Conservation (phyloP, 1,140 invertebrate species). For the Frieseomelitta varia region DNA sequence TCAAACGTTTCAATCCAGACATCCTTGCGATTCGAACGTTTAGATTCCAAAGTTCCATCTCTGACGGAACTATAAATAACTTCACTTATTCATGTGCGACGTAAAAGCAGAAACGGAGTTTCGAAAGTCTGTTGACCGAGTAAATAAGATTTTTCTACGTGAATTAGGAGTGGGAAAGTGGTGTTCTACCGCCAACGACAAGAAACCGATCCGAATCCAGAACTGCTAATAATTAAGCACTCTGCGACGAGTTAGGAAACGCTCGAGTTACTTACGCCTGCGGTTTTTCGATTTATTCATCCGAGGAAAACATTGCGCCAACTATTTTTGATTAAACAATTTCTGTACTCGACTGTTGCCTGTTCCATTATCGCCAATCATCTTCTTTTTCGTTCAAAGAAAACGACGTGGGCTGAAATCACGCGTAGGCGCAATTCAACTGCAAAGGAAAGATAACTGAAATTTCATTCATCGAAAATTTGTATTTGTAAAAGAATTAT, state of each 20-base stretch:
- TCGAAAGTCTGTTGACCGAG: not conserved
- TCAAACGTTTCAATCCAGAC: too few species aligned
- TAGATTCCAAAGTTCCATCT: not conserved
- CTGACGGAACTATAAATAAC: not conserved
- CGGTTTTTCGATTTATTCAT: constrained; percentile 27
- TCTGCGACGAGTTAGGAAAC: constrained; percentile 20
- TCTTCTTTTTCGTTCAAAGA: not conserved
- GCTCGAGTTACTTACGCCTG: constrained; percentile 34
- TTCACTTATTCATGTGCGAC: not conserved
- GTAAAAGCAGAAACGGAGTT: not conserved
- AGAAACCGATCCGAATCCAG: constrained; percentile 27
- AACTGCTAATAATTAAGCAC: constrained; percentile 43
- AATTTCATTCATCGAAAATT: not conserved
- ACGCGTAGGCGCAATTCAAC: not conserved
- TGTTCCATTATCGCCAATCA: not conserved
- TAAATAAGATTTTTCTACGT: not conserved
- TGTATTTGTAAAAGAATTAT: not conserved
- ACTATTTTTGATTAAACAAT: not conserved
- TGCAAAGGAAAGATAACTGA: not conserved
- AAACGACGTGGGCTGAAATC: not conserved
- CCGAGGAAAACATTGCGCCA: not conserved
- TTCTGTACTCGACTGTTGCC: too few species aligned
- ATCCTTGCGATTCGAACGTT: not conserved
- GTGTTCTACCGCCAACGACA: not conserved
- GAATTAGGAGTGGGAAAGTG: not conserved